phyloP scores from a whole-genome alignment of 2,888 invertebrate species.

The Agrochola macilenta region DNA sequence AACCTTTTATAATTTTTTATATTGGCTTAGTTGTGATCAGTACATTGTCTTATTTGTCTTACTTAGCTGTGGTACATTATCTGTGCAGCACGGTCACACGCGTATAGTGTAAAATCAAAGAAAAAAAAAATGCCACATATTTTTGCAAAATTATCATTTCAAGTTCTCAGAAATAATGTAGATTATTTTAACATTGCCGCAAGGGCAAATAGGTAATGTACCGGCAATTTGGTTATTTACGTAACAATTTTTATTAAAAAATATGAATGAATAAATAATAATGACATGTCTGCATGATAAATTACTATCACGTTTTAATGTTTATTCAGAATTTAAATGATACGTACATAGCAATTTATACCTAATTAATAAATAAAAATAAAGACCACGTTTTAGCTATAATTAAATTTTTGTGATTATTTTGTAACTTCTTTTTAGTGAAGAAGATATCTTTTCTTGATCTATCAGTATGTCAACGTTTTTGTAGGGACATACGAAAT shows the following conservation, averaged over 20 bases:
- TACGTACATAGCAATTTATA: not conserved
- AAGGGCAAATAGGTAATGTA: conserved; percentile 82
- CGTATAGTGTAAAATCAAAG: conserved; percentile 4
- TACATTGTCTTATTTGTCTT: too few relatives aligned
- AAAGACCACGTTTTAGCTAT: not conserved
- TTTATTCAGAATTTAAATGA: not conserved
- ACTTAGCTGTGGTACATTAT: too few relatives aligned
- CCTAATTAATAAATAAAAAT: not conserved
- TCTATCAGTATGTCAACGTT: not conserved
- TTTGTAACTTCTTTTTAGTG: not conserved
- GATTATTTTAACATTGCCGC: conserved; percentile 74
- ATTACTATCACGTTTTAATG: not conserved
- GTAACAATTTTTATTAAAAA: conserved; percentile 71
- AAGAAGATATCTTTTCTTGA: not conserved
- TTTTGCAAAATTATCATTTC: conserved; percentile 79
- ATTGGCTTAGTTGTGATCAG: too few relatives aligned
- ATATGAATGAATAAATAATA: not conserved
- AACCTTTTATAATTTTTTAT: too few relatives aligned
- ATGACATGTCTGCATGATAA: not conserved
- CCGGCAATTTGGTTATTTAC: conserved; percentile 80
- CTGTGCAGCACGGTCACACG: too few relatives aligned
- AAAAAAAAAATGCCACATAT: conserved; percentile 73
- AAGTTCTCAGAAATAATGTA: conserved; percentile 81
- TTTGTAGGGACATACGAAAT: not conserved
- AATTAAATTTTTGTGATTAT: not conserved